These are phyloP conservation scores for Leptestheria dahalacensis DNA, from an alignment of 1,140 invertebrate species.

Conservation along the genomic window DNA sequence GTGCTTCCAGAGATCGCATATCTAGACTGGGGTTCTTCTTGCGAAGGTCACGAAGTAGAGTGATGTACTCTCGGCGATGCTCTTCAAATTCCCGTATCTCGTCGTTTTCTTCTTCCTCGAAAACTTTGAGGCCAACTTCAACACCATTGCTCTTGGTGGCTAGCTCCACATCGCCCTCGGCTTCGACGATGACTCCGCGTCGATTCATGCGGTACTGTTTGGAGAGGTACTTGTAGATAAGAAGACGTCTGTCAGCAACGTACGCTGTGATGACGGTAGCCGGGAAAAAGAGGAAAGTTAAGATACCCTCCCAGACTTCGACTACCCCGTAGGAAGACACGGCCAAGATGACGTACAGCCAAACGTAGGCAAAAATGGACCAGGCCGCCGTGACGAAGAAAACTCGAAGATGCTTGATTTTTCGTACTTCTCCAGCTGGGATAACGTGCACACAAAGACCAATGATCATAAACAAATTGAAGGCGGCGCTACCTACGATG, in stretches of 20 bases:
- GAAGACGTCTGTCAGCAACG: slow-evolving; percentile 73
- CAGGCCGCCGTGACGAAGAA: slow-evolving; percentile 95
- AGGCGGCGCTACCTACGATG: slow-evolving; percentile 97
- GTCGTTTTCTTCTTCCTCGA: slow-evolving; percentile 41
- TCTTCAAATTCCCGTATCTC: slow-evolving; percentile 81
- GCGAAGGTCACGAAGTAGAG: slow-evolving; percentile 70
- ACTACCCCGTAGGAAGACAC: slow-evolving; percentile 68
- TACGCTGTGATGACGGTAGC: slow-evolving; percentile 93
- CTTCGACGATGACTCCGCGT: slow-evolving; percentile 76
- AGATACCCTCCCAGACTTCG: slow-evolving; percentile 86
- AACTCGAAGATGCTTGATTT: slow-evolving; percentile 92
- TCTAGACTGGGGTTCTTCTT: slow-evolving; percentile 73
- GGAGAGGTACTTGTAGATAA: slow-evolving; percentile 78
- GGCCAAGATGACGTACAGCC: slow-evolving; percentile 92
- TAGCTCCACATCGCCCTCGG: slow-evolving; percentile 63
- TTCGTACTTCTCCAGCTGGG: slow-evolving; percentile 70
- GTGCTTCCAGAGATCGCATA: slow-evolving; percentile 72
- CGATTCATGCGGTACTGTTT: slow-evolving; percentile 87
- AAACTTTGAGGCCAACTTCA: slow-evolving; percentile 24
- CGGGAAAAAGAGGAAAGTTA: slow-evolving; percentile 95
- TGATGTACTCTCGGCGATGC: slow-evolving; percentile 80
- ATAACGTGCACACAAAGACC: slow-evolving; percentile 88
- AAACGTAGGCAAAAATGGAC: slow-evolving; percentile 97
- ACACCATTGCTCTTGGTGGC: slow-evolving; percentile 28
- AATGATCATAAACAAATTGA: slow-evolving; percentile 97